phyloP scores from a whole-genome alignment of 2,797 vertebrate species.

The Cynodonichthys magdalenae region DNA sequence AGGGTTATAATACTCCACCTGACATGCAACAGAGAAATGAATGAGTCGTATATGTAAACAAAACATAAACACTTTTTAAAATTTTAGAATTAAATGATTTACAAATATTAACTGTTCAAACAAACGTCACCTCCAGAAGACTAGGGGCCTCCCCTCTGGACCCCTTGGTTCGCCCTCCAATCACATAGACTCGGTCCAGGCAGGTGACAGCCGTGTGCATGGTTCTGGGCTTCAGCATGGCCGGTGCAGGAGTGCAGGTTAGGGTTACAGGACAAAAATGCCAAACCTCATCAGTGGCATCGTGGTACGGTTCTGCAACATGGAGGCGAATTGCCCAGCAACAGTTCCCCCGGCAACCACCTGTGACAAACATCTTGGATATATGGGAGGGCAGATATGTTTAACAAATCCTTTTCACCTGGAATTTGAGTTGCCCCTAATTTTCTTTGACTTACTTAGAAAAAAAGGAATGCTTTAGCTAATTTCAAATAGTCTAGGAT shows the following conservation, averaged over 20 bases:
- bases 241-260: constrained; percentile 81
- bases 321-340: constrained; percentile 89
- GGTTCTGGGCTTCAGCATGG: constrained; percentile 91
- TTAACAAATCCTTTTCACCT: neutral
- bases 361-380: constrained; percentile 88
- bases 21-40: constrained; percentile 52
- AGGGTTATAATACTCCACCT: constrained; percentile 93
- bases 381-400: neutral
- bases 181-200: constrained; percentile 88
- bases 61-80: no score
- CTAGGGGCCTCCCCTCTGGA: constrained; percentile 80
- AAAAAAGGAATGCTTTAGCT: neutral
- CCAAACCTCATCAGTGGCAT: constrained; percentile 93
- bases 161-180: constrained; percentile 90
- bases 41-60: neutral
- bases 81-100: neutral
- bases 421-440: neutral
- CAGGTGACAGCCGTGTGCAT: constrained; percentile 92
- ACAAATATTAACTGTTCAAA: neutral
- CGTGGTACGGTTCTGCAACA: constrained; percentile 87
- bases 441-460: neutral
- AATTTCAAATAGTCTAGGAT: neutral
- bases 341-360: constrained; percentile 91
- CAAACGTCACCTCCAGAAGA: constrained; percentile 82
- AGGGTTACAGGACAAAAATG: constrained; percentile 91